phyloP scores from a whole-genome alignment of 2,797 vertebrate species.

The Acanthurus tractus region DNA sequence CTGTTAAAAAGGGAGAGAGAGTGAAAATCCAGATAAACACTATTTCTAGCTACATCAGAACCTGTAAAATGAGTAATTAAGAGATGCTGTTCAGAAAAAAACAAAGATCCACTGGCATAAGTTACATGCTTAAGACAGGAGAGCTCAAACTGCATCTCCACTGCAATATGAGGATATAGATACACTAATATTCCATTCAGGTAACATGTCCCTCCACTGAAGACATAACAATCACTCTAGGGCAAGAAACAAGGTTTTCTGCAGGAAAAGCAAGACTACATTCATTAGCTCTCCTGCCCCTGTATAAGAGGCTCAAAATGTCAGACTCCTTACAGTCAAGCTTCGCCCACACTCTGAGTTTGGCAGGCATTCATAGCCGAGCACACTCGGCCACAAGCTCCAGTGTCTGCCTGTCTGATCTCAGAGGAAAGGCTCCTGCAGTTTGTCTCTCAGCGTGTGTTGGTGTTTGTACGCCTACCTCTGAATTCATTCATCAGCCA shows the following conservation, averaged over 20 bases:
- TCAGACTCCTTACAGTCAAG: slow-evolving; percentile 56
- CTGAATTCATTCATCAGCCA: slow-evolving; percentile 69
- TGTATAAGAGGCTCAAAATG: slow-evolving; percentile 49
- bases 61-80: neutral
- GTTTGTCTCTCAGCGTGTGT: slow-evolving; percentile 54
- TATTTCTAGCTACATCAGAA: neutral
- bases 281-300: slow-evolving; percentile 35
- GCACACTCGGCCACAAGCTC: slow-evolving; percentile 52
- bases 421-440: slow-evolving; percentile 59
- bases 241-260: slow-evolving; percentile 9
- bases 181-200: slow-evolving; percentile 19
- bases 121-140: neutral
- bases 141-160: neutral
- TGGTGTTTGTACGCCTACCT: slow-evolving; percentile 70
- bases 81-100: neutral
- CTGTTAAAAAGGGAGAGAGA: neutral
- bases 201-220: neutral
- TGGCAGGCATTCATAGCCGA: slow-evolving; percentile 64
- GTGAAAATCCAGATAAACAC: neutral
- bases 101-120: neutral
- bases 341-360: slow-evolving; percentile 66
- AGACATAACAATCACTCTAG: slow-evolving; percentile 14
- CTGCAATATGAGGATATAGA: slow-evolving; percentile 6
- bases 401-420: slow-evolving; percentile 71
- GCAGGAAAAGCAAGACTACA: slow-evolving; percentile 16